These are phyloP conservation scores for Pterostichus madidus DNA, from an alignment of 2,888 invertebrate genomes.

Conservation along the genomic window DNA sequence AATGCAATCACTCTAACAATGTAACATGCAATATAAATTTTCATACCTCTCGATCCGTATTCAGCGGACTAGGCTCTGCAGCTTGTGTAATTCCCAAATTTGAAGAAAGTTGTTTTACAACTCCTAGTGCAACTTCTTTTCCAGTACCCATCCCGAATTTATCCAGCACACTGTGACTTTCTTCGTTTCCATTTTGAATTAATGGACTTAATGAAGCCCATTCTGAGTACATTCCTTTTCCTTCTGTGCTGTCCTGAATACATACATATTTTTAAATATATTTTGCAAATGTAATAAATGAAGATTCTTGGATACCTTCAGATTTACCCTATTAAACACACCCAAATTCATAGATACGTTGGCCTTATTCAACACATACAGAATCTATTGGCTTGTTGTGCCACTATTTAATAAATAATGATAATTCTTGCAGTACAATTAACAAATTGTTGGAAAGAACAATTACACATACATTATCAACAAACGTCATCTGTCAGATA, in stretches of 20 bases:
- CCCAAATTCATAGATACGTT: constrained; percentile 87
- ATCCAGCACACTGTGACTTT: constrained; percentile 87
- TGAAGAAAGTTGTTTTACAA: constrained; percentile 87
- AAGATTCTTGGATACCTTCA: constrained; percentile 79
- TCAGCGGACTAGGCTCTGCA: constrained; percentile 90
- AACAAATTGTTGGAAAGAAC: constrained; percentile 15
- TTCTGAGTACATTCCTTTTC: constrained; percentile 90
- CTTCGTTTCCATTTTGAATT: constrained; percentile 83
- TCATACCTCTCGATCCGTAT: constrained; percentile 89
- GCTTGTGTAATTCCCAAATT: constrained; percentile 87
- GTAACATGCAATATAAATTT: too few species aligned
- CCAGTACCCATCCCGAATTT: constrained; percentile 87
- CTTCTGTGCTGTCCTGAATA: constrained; percentile 80
- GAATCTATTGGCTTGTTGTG: constrained; percentile 56
- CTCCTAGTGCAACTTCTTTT: constrained; percentile 88
- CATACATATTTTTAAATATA: constrained; percentile 55
- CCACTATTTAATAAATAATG: constrained; percentile 41
- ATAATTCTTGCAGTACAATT: background rate
- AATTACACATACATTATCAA: constrained; percentile 26
- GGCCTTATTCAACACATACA: constrained; percentile 67
- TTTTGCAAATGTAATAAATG: constrained; percentile 26
- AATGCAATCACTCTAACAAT: constrained; percentile 1
- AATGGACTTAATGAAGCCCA: constrained; percentile 87
- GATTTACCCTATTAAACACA: constrained; percentile 89
- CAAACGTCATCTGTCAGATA: constrained; percentile 49